A percentile compares a stretch with the other conserved stretches of the same genome.
Evolutionary conservation across 2,113 vertebrate genomes (phyloP).

Genomic region (Peucedramus taeniatus): DNA sequence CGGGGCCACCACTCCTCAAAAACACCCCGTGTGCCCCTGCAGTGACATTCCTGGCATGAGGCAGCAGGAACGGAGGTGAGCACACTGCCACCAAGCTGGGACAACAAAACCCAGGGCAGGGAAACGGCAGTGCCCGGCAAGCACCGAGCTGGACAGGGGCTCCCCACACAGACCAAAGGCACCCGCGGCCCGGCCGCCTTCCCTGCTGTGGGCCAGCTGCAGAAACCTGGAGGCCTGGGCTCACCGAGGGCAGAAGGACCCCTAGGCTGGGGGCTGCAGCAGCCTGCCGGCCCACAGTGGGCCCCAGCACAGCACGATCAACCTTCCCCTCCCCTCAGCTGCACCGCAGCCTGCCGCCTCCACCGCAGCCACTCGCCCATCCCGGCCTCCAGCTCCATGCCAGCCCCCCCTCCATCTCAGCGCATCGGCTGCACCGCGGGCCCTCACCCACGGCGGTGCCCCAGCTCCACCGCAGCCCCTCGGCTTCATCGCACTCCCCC

Average conservation of each 20-base stretch:
- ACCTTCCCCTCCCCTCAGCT: not conserved
- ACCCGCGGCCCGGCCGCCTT: fast-evolving
- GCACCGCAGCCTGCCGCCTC: not conserved
- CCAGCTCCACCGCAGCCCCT: not conserved
- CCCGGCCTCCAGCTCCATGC: not conserved
- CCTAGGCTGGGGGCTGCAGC: fast-evolving
- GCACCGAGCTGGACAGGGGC: fast-evolving
- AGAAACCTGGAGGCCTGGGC: fast-evolving
- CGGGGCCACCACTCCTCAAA: fast-evolving
- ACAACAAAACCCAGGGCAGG: not conserved
- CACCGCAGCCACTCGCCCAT: not conserved
- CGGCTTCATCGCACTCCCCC: fast-evolving
- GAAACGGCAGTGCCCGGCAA: fast-evolving
- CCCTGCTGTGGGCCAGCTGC: fast-evolving
- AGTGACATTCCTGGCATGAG: fast-evolving
- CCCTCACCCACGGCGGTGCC: no score
- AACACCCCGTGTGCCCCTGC: not conserved
- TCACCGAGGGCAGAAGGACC: not conserved
- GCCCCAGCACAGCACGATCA: not conserved
- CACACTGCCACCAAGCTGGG: not conserved
- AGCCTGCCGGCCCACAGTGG: not conserved
- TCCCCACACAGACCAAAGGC: fast-evolving
- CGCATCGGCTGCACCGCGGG: not conserved
- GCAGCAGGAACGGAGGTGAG: not conserved
- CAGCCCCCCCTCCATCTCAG: not conserved